These are phyloP conservation scores for Rhorus exstirpatorius DNA, from an alignment of 2,888 invertebrate species.

Conservation along the genomic window DNA sequence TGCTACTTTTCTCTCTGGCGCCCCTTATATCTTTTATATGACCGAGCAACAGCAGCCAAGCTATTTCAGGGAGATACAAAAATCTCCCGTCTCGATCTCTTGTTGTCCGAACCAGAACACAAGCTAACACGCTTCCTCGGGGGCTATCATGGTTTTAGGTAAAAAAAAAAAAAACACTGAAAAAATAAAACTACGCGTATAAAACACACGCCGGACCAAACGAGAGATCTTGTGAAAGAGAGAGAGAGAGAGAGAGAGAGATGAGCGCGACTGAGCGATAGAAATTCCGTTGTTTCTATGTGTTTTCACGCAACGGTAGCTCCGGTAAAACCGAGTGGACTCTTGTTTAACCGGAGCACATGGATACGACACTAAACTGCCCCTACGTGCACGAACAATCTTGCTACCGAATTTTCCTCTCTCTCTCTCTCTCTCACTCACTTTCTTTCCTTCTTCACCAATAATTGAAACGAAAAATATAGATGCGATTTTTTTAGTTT, in stretches of 20 bases:
- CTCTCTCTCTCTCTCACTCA: not conserved
- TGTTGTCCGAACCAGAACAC: slow-evolving; percentile 75
- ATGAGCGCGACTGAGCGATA: no score
- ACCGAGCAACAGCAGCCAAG: slow-evolving; percentile 75
- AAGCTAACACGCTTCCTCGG: slow-evolving; percentile 71
- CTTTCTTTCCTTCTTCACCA: not conserved
- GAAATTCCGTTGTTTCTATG: slow-evolving; percentile 68
- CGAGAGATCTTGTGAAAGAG: slow-evolving; percentile 59
- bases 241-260: no score
- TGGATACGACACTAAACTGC: slow-evolving; percentile 81
- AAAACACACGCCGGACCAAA: slow-evolving; percentile 71
- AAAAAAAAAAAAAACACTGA: slow-evolving; percentile 62
- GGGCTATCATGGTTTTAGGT: slow-evolving; percentile 59
- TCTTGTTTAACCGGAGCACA: slow-evolving; percentile 79
- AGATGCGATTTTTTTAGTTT: slow-evolving; percentile 1
- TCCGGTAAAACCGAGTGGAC: slow-evolving; percentile 65
- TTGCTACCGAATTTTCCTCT: slow-evolving; percentile 83
- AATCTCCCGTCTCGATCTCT: slow-evolving; percentile 82
- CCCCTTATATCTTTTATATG: slow-evolving; percentile 82
- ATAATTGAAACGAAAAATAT: not conserved
- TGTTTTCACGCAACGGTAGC: slow-evolving; percentile 79
- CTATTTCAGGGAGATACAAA: slow-evolving; percentile 70
- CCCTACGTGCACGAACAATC: slow-evolving; percentile 78
- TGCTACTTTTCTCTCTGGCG: slow-evolving; percentile 77
- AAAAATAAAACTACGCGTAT: slow-evolving; percentile 80